These are phyloP conservation scores for Teleogryllus occipitalis DNA, from an alignment of 1,140 invertebrate species.

Conservation along the genomic window DNA sequence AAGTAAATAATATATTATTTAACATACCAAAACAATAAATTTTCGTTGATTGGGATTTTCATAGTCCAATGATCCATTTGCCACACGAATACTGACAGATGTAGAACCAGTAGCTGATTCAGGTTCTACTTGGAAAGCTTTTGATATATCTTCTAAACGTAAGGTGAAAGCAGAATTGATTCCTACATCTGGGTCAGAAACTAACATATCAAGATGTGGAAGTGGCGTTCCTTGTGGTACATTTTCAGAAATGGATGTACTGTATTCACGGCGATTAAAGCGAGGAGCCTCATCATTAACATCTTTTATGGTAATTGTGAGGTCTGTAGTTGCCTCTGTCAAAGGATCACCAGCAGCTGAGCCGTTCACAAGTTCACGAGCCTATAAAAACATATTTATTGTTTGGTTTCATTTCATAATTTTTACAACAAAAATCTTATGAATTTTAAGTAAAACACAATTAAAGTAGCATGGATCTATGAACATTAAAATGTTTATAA, in stretches of 20 bases:
- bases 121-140: conserved; percentile 76
- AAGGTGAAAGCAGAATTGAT: conserved; percentile 71
- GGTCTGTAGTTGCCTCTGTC: conserved; percentile 56
- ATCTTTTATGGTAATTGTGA: conserved; percentile 79
- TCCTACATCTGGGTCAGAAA: conserved; percentile 76
- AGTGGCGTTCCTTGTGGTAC: conserved; percentile 70
- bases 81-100: conserved; percentile 69
- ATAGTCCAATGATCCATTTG: conserved; percentile 73
- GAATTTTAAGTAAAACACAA: no score
- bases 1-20: neutral
- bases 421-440: no score
- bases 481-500: no score
- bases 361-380: conserved; percentile 67
- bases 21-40: conserved; percentile 72
- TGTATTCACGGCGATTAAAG: conserved; percentile 73
- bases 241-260: conserved; percentile 72
- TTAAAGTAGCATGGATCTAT: no score
- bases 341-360: conserved; percentile 53
- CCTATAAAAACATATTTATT: conserved; percentile 36
- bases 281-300: conserved; percentile 88
- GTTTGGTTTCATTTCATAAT: no score
- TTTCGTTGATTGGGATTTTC: conserved; percentile 88
- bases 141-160: conserved; percentile 66
- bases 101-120: conserved; percentile 67
- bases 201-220: conserved; percentile 74